Conservation (phyloP, 2,113 vertebrate genomes). For the Cyprichromis sp. region DNA sequence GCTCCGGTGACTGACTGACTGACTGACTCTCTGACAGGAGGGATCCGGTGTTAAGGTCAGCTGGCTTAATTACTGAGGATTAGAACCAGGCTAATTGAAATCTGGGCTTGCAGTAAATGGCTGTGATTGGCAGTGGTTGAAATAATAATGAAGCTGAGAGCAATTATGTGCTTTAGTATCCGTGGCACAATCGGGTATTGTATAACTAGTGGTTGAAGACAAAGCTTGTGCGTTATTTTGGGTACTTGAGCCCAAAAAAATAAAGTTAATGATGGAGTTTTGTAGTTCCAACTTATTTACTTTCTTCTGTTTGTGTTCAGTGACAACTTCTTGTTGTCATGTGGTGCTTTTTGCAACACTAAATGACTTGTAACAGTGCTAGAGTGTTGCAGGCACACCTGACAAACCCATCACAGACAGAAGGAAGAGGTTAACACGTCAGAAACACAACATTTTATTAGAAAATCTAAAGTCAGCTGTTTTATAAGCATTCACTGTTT, state of each 20-base stretch:
- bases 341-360: neutral
- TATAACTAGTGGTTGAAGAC: slow-evolving; percentile 25
- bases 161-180: slow-evolving; percentile 29
- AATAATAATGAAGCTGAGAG: slow-evolving; percentile 53
- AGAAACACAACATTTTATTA: neutral
- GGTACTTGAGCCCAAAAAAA: neutral
- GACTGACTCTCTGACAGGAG: slow-evolving; percentile 32
- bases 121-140: slow-evolving; percentile 52
- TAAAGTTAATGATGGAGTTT: neutral
- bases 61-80: slow-evolving; percentile 59
- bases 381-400: neutral
- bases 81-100: slow-evolving; percentile 60
- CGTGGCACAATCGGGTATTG: neutral
- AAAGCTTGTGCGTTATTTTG: neutral
- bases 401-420: neutral
- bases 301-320: neutral
- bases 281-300: neutral
- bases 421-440: neutral
- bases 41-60: slow-evolving; percentile 65
- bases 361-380: neutral
- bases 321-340: neutral
- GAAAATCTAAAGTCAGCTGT: neutral
- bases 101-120: slow-evolving; percentile 50
- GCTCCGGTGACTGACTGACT: slow-evolving; percentile 38
- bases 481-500: neutral